Evolutionary conservation across 2,113 vertebrate species (phyloP).

Genomic region (Morone chrysops): DNA sequence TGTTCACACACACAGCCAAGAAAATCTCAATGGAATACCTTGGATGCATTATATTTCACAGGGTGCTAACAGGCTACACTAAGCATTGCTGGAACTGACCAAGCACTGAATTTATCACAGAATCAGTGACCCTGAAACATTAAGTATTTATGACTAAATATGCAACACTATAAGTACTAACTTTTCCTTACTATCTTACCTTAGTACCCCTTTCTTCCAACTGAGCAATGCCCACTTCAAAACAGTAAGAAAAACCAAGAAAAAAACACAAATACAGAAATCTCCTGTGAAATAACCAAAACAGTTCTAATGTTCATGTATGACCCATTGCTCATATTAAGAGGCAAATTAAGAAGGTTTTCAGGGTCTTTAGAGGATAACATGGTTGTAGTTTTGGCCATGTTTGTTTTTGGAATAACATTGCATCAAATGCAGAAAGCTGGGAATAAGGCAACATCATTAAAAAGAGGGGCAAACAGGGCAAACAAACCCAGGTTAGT

Average conservation of each 20-base stretch:
- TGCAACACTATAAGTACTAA: not conserved
- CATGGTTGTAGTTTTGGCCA: no score
- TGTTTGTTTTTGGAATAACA: no score
- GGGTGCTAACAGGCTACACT: not conserved
- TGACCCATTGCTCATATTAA: not conserved
- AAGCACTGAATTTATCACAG: constrained; percentile 4
- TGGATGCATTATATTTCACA: constrained; percentile 33
- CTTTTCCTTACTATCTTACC: no score
- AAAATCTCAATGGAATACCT: constrained; percentile 65
- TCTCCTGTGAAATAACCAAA: not conserved
- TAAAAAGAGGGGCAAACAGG: no score
- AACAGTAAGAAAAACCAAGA: not conserved
- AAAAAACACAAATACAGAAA: not conserved
- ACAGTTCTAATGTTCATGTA: not conserved
- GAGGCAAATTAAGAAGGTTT: not conserved
- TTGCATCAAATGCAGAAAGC: no score
- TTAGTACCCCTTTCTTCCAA: not conserved
- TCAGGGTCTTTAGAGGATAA: not conserved
- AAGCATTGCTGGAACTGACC: constrained; percentile 8
- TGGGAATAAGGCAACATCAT: no score
- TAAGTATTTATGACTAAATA: not conserved
- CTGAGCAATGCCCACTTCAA: not conserved
- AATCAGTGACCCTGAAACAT: not conserved
- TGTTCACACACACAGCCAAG: constrained; percentile 40
- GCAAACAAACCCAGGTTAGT: no score